Conservation (phyloP, 2,113 vertebrate genomes). For the Microtus montanus region DNA sequence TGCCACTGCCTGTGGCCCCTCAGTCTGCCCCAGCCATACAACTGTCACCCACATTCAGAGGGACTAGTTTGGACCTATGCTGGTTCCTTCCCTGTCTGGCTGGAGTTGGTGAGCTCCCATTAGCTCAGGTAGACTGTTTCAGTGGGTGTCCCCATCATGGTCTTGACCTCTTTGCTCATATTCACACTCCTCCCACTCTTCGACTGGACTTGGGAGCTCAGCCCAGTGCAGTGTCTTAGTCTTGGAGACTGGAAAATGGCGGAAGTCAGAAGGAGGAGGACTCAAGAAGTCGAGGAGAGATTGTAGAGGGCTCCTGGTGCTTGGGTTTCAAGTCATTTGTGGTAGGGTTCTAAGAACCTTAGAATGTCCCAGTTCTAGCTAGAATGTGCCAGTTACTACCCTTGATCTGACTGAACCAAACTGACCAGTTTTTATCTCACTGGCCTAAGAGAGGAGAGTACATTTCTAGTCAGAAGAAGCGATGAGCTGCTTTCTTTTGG, state of each 20-base stretch:
- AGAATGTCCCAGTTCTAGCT: too few species aligned
- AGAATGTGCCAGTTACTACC: background rate
- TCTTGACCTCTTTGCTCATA: too few species aligned
- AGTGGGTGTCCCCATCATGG: too few species aligned
- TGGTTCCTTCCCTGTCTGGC: too few species aligned
- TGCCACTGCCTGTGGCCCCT: too few species aligned
- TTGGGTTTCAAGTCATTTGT: conserved; percentile 6
- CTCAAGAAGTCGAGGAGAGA: background rate
- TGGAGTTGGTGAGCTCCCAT: too few species aligned
- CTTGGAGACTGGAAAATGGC: background rate
- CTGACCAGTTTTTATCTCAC: background rate
- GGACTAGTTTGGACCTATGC: too few species aligned
- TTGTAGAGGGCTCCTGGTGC: background rate
- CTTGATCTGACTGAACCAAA: background rate
- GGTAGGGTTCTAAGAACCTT: background rate
- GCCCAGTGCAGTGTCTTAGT: background rate
- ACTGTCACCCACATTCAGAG: too few species aligned
- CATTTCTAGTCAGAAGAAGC: background rate
- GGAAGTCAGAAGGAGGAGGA: background rate
- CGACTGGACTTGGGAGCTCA: too few species aligned
- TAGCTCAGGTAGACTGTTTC: too few species aligned
- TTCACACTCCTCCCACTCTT: too few species aligned
- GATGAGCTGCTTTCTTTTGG: background rate
- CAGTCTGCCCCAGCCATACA: too few species aligned
- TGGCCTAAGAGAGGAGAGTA: background rate